Evolutionary conservation across 2,113 vertebrate species (phyloP), one percentile per base, ranked within the genome.

Genomic region (Carassius gibelio): DNA sequence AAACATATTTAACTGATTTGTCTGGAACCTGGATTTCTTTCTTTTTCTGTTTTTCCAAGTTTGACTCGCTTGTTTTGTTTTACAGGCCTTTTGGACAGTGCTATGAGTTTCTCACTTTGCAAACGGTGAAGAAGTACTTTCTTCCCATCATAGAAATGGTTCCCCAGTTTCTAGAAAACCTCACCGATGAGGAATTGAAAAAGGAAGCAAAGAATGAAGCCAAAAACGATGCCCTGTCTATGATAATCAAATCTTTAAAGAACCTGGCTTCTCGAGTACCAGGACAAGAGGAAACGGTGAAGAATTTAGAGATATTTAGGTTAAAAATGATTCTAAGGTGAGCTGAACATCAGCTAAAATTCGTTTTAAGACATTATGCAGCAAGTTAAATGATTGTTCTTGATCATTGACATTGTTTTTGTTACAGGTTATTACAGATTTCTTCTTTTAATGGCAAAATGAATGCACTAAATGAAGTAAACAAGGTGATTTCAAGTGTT

Each of bases 241-340:
- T 99, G 98, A 99, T 99, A 96, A 99, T 99, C 95, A 99, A 99
- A 93, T 99, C 98, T 91, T 93, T 99, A 90, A 99, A 99, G 93
- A 99, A 97, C 91, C 96, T 99, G 95, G 98, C 98, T 89, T 99
- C 98, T 88, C 96, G 97, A 89, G 97, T 99, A 91, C 97, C 98
- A 85, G 98, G 98, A 88, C 98, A 99, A 94, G 98, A 99, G 94
- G 98, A 99, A 95, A 99, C 97, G 13, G 98, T 99, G 93, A 99
- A 99, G 95, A 99, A 99, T 91, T 97, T 99, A 97, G 98, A 99
- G 95, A 99, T 99, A 96, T 99, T 99, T 98, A 98, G 98, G 89
- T 97, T 99, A 96, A 99, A 99, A 98, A 99, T 99, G 98, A 99
- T 99, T 94, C 98, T 99, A 97, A 99, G 98, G 98, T 98, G 93